Evolutionary conservation across 1,140 invertebrate genomes (phyloP).

Genomic region (Drosophila pseudoobscura): DNA sequence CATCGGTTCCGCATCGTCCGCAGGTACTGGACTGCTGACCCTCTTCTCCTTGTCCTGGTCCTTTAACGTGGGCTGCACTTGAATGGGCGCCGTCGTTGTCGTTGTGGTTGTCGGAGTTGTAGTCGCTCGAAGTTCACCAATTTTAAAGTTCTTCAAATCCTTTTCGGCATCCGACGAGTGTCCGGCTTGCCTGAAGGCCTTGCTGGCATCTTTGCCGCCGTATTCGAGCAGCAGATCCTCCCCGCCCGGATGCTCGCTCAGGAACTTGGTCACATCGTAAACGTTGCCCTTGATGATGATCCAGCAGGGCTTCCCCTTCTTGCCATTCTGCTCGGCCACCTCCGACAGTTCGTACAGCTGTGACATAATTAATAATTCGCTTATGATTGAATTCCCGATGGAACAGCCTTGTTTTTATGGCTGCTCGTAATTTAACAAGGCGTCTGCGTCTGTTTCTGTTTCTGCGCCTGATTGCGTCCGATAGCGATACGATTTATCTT

Average conservation of each 20-base stretch:
- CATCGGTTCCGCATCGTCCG: slow-evolving; percentile 10
- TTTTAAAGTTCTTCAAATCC: slow-evolving; percentile 86
- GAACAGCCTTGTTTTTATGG: slow-evolving; percentile 1
- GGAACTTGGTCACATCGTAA: slow-evolving; percentile 87
- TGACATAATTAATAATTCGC: slow-evolving; percentile 48
- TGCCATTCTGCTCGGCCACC: slow-evolving; percentile 85
- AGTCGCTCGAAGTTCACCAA: slow-evolving; percentile 84
- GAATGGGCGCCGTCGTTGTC: slow-evolving; percentile 34
- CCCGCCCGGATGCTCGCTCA: slow-evolving; percentile 87
- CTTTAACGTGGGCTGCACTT: slow-evolving; percentile 36
- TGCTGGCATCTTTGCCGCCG: slow-evolving; percentile 87
- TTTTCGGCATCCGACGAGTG: slow-evolving; percentile 87
- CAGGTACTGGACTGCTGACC: neutral
- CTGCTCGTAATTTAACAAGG: slow-evolving; percentile 9
- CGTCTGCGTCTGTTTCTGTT: too few relatives aligned
- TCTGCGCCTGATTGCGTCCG: too few relatives aligned
- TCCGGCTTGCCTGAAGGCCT: slow-evolving; percentile 86
- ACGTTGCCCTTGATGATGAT: slow-evolving; percentile 87
- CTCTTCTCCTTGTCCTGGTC: neutral
- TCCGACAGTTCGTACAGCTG: slow-evolving; percentile 84
- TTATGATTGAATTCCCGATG: slow-evolving; percentile 16
- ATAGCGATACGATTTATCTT: neutral
- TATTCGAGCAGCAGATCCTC: slow-evolving; percentile 86
- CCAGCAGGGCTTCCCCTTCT: slow-evolving; percentile 85
- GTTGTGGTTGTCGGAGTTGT: slow-evolving; percentile 23